Conservation (phyloP, 2,888 invertebrate species). For the Ophioninae sp. region DNA sequence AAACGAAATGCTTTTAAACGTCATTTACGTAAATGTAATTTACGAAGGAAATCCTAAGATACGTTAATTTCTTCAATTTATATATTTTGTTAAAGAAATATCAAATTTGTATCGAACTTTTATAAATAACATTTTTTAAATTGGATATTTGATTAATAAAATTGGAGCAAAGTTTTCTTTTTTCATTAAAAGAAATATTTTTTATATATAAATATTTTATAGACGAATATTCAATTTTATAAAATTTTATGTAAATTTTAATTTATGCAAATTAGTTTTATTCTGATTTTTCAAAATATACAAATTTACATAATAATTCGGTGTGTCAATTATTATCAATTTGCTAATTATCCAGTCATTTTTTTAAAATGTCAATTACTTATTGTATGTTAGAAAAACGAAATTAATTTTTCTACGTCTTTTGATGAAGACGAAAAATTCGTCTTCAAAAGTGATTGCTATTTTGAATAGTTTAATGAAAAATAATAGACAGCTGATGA, state of each 20-base stretch:
- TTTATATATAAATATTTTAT: no score
- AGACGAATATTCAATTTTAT: no score
- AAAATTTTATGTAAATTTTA: neutral
- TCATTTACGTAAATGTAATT: neutral
- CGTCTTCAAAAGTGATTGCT: neutral
- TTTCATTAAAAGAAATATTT: no score
- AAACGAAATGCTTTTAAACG: neutral
- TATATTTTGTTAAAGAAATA: no score
- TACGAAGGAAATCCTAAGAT: neutral
- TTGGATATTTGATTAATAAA: no score
- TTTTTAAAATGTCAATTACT: neutral
- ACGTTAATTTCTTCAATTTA: no score
- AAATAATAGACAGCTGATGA: neutral
- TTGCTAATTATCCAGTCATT: neutral
- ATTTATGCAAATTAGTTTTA: neutral
- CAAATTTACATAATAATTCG: neutral
- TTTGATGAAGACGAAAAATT: neutral
- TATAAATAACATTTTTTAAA: no score
- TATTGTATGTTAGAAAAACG: neutral
- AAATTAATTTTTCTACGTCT: neutral
- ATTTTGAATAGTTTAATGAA: neutral
- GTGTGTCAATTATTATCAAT: neutral
- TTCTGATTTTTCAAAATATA: no score
- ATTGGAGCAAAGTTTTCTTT: no score
- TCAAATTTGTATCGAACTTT: no score